Base-by-base conservation (phyloP, 2,113 vertebrate species). In the Cynocephalus volans region DNA sequence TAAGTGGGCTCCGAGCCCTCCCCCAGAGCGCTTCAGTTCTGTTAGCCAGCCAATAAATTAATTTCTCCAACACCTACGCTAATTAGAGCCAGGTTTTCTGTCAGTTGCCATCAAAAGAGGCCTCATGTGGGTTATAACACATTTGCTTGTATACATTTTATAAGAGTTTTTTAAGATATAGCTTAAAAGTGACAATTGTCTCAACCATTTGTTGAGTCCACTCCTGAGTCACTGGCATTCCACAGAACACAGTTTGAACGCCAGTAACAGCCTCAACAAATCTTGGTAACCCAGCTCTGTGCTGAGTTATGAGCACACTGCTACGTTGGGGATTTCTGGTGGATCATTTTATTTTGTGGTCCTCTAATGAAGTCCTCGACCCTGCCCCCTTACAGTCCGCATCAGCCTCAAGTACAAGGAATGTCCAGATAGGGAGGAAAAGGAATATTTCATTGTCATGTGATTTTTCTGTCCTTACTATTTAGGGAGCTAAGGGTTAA, bases 121-220 rank as follows among this genome's bases (percentile, higher is more conserved):
- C 31, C 1, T 60, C 17, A 77, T 23, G 45, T 54, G 48, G 23
- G 31, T 88, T 88, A 18, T 23, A 84, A 83, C 24, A 31, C 15
- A 33, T 65, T 41, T 70, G 19, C 52, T 3, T 36, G 3, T 69
- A 18, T 21, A 70, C 23, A 23, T 70, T 84, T 88, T n/a, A 19
- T 89, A 56, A 82, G 21, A 70, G 18, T 60, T 94, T 95, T 95
- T 90, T 81, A 86, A 85, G 17, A 60, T 88, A 41, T 21, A 81
- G 65, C 72, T 88, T 84, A 3, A 56, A 93, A 94, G 80, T 76
- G 58, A 77, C 31, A 70, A 26, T 50, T 82, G 50, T 11, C 45
- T 83, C 70, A 73, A 26, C 28, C 19, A 31, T 24, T 41, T 72
- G 24, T 23, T 12, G 24, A 80, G 3, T 70, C 6, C 9, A 81